Percentiles rank a stretch among this genome's conserved stretches.
phyloP scores from a whole-genome alignment of 64 coral and sea anemone species.

The Actinia tenebrosa region DNA sequence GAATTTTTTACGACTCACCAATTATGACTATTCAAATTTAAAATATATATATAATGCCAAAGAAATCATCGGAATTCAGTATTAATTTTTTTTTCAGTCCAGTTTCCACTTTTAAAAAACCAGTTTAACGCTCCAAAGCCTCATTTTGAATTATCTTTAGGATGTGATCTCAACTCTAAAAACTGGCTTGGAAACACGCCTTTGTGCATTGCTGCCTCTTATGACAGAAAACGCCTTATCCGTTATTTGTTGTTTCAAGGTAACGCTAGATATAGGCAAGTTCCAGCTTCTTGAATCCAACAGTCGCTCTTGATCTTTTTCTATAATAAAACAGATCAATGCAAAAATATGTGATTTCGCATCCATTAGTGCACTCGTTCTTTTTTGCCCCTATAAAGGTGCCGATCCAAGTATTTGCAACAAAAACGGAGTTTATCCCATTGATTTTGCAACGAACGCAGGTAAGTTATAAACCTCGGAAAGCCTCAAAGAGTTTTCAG shows the following conservation, averaged over 20 bases:
- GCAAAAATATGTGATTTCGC: neutral
- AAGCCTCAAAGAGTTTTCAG: neutral
- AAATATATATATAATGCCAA: too few relatives aligned
- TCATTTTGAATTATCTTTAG: conserved; percentile 16
- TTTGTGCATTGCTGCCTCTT: conserved; percentile 67
- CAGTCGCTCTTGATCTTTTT: too few relatives aligned
- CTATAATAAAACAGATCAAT: too few relatives aligned
- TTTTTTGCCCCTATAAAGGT: conserved; percentile 30
- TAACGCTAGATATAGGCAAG: neutral
- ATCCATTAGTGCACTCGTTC: neutral
- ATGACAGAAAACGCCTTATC: conserved; percentile 60
- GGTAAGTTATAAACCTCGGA: conserved; percentile 33
- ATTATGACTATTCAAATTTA: too few relatives aligned
- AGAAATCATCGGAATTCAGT: too few relatives aligned
- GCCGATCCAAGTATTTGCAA: conserved; percentile 72
- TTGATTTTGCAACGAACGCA: conserved; percentile 81
- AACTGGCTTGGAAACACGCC: conserved; percentile 90
- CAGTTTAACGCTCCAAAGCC: neutral
- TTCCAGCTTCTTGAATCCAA: too few relatives aligned
- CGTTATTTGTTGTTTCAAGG: conserved; percentile 59
- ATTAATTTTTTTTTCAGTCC: too few relatives aligned
- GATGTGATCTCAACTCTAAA: conserved; percentile 72
- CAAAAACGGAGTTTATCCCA: conserved; percentile 75
- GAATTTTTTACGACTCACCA: too few relatives aligned
- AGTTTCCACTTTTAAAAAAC: too few relatives aligned